Evolutionary conservation across 2,888 invertebrate genomes (phyloP).

Genomic region (Nephrotoma flavescens): DNA sequence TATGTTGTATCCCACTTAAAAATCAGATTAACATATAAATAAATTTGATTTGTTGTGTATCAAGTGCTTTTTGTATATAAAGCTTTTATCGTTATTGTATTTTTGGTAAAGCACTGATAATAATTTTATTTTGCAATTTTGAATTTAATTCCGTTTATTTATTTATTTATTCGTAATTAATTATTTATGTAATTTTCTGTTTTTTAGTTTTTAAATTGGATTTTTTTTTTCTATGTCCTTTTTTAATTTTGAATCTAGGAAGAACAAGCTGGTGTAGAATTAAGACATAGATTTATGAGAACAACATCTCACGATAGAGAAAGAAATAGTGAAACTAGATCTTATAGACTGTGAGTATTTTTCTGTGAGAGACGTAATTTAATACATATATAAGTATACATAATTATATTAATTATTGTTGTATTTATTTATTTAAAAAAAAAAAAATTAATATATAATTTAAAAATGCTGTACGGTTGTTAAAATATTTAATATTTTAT

Average conservation of each 20-base stretch:
- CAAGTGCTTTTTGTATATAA: not conserved
- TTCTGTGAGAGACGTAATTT: conserved; percentile 3
- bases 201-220: not conserved
- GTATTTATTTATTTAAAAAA: not conserved
- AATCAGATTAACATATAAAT: not conserved
- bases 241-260: conserved; percentile 27
- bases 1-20: too few species aligned
- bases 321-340: conserved; percentile 23
- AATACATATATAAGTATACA: not conserved
- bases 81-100: not conserved
- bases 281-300: conserved; percentile 22
- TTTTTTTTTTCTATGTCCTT: not conserved
- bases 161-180: not conserved
- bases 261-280: conserved; percentile 42
- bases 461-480: not conserved
- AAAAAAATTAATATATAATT: not conserved
- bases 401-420: not conserved
- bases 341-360: conserved; percentile 22
- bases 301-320: conserved; percentile 21
- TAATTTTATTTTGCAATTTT: not conserved
- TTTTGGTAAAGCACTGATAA: not conserved
- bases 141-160: not conserved
- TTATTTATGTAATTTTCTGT: not conserved
- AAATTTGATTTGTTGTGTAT: not conserved
- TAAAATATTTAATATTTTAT: not conserved